Evolutionary conservation across 2,113 vertebrate genomes (phyloP), one percentile per base, ranked within the genome.

Genomic region (Gasterosteus nipponicus): DNA sequence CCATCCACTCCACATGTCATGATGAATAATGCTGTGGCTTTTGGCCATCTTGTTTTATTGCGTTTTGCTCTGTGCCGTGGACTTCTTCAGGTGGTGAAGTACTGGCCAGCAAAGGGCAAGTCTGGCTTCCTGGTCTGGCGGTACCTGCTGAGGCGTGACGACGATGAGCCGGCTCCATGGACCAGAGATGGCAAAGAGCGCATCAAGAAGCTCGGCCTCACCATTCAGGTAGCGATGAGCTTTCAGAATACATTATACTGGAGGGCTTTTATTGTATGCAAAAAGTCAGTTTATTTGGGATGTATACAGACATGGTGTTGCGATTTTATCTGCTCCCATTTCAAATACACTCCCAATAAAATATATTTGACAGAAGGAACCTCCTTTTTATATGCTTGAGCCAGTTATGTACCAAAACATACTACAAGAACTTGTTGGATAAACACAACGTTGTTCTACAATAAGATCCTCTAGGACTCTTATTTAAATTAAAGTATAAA

Each of bases 71-170:
- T 6, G 19, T 14, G 3, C 41, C 0, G 12, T 49, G 57, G 19
- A 14, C 44, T 61, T 69, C 14, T 29, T 4, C 69, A 99, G 98
- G 95, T 99, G 0, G 97, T 95, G 29, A 97, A 98, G 78, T 99
- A 99, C 84, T 99, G 98, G 98, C 97, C 98, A 0, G 97, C 96
- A 73, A 99, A 95, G 0, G 98, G 98, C 0, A 99, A 99, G 64
- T 99, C 98, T 0, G 98, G 98, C 1, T 99, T 99, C 80, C 77
- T 99, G 0, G 97, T 99, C 7, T 99, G 98, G 98, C 92, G 98
- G 10, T 99, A 98, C 69, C 85, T 99, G 46, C 93, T 99, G 1
- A 95, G 94, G 85, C 94, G 98, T 65, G 96, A 99, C 0, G 98
- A 99, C 1, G 93, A 95, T 0, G 98, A 99, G 74, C 95, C 98